Evolutionary conservation across 2,888 invertebrate genomes (phyloP), one percentile per base, ranked within the genome.

Genomic region (Chydorus sphaericus): DNA sequence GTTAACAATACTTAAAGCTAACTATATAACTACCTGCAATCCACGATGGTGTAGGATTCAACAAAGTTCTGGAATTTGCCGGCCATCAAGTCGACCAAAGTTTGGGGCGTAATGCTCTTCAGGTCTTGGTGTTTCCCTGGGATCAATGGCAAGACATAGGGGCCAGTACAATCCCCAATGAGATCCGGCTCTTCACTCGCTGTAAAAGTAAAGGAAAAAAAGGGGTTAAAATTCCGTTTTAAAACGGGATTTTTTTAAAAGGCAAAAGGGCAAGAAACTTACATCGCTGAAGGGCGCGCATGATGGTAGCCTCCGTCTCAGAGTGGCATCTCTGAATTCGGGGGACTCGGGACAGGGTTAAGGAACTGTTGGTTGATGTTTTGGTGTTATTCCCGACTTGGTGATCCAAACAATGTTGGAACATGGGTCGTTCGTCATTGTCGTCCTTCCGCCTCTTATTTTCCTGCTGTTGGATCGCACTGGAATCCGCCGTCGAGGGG

Each of bases 111-210:
- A 54, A 92, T 86, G 18, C 83, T 81, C 68, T 85, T 86, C 29
- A 91, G 73, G 69, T 91, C 91, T 4, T 78, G 73, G 66, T 90
- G 89, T 54, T 65, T 65, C 8, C 64, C 63, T 0, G 78, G 77
- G 3, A 68, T 58, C n/a, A 88, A 69, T 0, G 91, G 91, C 48
- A 91, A 69, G 1, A 78, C 76, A 64, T 82, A 88, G 0, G 82
- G 76, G 59, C 77, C 79, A 37, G 81, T 82, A 68, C 86, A 88
- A 69, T 92, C 91, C 0, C 90, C 91, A 55, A 89, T 89, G 6
- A 91, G 71, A 66, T 86, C 83, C 0, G 83, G 79, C 59, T 85
- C 82, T 5, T 74, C 73, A 2, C 77, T 62, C 56, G 65, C 77
- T 77, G 69, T 6, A 63, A n/a, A n/a, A n/a, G n/a, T n/a, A n/a